These are phyloP conservation scores for Homarus americanus DNA, from an alignment of 1,140 invertebrate genomes.

Conservation along the genomic window DNA sequence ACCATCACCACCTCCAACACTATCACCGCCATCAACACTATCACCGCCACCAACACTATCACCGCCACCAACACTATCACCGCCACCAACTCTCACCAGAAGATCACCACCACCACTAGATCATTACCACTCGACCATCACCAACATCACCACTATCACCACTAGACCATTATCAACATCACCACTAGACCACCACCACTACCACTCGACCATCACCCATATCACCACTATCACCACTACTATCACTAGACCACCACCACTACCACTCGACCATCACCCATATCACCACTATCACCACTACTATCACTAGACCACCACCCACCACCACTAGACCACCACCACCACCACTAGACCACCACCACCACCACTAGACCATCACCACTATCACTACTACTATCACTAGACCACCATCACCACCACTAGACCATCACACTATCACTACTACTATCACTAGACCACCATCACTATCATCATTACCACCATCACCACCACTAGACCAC, in stretches of 20 bases:
- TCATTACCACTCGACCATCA: no score
- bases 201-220: no score
- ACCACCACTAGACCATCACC: not conserved
- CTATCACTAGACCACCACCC: no score
- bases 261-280: no score
- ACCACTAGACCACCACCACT: no score
- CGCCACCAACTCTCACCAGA: not conserved
- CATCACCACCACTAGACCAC: not conserved
- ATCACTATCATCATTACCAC: not conserved
- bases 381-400: not conserved
- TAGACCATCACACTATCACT: not conserved
- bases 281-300: no score
- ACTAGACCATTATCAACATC: no score
- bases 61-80: no score
- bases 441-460: not conserved
- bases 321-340: not conserved
- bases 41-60: not conserved
- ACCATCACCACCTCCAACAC: no score
- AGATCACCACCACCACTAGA: not conserved
- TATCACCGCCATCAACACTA: not conserved
- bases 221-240: not conserved
- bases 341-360: not conserved
- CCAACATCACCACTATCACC: no score
- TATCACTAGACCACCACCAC: not conserved
- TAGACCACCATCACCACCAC: not conserved